Evolutionary conservation across 2,888 invertebrate genomes (phyloP), one percentile per base, ranked within the genome.

Genomic region (Cheilosia soror): DNA sequence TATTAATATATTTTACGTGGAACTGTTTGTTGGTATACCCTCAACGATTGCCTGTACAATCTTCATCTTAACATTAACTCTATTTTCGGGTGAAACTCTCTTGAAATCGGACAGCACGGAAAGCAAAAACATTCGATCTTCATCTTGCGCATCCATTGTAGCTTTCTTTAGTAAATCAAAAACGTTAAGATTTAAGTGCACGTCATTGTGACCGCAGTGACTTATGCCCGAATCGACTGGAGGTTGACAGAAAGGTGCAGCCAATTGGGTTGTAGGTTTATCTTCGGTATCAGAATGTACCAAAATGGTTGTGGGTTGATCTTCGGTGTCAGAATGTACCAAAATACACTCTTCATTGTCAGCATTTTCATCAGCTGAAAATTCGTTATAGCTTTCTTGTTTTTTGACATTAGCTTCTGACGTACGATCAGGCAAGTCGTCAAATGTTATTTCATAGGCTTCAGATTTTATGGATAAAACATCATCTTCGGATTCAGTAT

Each of bases 71-170:
- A 88, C 87, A n/a, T 25, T 27, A 65, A 88, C 81, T 37, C 87
- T 88, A 44, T 87, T 88, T 3, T 77, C 60, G 2, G 88, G 86
- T 11, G 15, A 20, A 37, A 88, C 86, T 47, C 86, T 75, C 15
- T 82, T 87, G 15, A 88, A 80, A 44, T 88, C 88, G 0, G 88
- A 84, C 15, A 88, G 68, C 15, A 88, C 62, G n/a, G 88, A 88
- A 4, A 88, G 60, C 31, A 88, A 47, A 73, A 88, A 88, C 88
- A 88, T 88, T 11, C 87, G 87, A 69, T 88, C 88, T 57, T 87
- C 87, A 49, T 88, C 88, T 7, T 84, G 58, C 2, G 72, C 57
- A 13, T 85, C 85, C 31, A 57, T 15, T 1, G 55, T 63, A 13
- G n/a, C 57, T 25, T 75, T 55, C 13, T 65, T 44, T 1, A 75